Evolutionary conservation across 1,140 invertebrate genomes (phyloP), one percentile per base, ranked within the genome.

Genomic region (Pantala flavescens): DNA sequence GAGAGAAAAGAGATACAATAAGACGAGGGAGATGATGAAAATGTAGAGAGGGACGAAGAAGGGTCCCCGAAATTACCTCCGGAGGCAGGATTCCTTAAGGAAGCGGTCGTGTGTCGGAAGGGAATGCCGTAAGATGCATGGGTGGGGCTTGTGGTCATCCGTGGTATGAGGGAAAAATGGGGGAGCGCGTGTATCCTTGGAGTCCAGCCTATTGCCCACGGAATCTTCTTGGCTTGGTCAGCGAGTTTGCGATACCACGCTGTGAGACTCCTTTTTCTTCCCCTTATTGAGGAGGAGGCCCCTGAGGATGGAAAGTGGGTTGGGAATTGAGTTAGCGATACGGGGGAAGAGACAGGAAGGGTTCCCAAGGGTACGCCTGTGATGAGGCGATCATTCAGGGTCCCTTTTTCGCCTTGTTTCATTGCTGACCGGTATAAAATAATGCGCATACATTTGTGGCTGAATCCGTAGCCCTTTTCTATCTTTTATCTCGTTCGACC

Each of bases 371-470:
- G 49, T 21, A 63, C 12, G 3, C 49, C 49, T 3, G 49, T 63
- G 49, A 63, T 63, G 49, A 63, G 49, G 49, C 49, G 49, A 63
- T 63, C 49, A 63, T 63, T 63, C 49, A 63, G n/a, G 49, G 16
- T 21, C n/a, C 49, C 49, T 63, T 63, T 63, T 63, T 63, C 49
- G 49, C 49, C 49, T 63, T 63, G 49, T 63, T 63, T 63, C 49
- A 63, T 63, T 63, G 49, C 49, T 63, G 49, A 14, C 49, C 49
- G n/a, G 49, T 21, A 63, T 12, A 21, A 63, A 19, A 63, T 63
- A 63, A 63, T 63, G 49, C 49, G 49, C 49, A 63, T 63, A 63
- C 12, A 7, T 63, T 63, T 63, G 2, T 16, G 49, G 2, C 49
- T 1, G 49, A 21, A 12, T 19, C 12, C 12, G 49, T 63, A 7